A percentile compares a stretch with the other conserved stretches of the same genome.
Evolutionary conservation across 2,888 invertebrate species (phyloP).

Genomic region (Cantharis nigra): DNA sequence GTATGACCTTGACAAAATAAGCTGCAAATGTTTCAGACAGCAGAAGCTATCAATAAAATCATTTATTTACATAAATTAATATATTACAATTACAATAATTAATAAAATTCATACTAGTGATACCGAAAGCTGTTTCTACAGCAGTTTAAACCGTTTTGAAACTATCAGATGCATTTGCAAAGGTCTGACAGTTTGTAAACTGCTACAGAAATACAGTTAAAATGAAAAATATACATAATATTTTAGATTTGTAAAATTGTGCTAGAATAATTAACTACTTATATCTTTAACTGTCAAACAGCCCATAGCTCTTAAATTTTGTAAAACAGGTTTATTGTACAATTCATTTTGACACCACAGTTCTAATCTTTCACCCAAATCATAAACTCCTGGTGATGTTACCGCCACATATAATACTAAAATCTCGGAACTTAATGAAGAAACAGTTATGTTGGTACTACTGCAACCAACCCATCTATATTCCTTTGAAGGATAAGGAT

Average conservation of each 20-base stretch:
- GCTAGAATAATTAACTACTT: slow-evolving; percentile 2
- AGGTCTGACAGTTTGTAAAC: too few relatives aligned
- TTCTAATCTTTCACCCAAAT: slow-evolving; percentile 67
- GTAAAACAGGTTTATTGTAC: slow-evolving; percentile 15
- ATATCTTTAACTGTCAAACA: slow-evolving; percentile 20
- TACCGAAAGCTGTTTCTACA: not conserved
- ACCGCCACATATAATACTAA: slow-evolving; percentile 60
- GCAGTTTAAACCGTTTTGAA: too few relatives aligned
- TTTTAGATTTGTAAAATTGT: not conserved
- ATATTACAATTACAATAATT: not conserved
- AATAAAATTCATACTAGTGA: not conserved
- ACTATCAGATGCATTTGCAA: too few relatives aligned
- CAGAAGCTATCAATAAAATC: not conserved
- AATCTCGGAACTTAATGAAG: slow-evolving; percentile 47
- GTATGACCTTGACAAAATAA: not conserved
- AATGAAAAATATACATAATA: not conserved
- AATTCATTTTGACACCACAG: slow-evolving; percentile 50
- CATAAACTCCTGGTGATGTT: slow-evolving; percentile 69
- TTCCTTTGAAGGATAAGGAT: slow-evolving; percentile 48
- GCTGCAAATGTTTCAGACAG: not conserved
- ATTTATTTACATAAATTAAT: not conserved
- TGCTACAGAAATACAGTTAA: too few relatives aligned
- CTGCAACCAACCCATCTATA: slow-evolving; percentile 52
- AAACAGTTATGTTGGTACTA: slow-evolving; percentile 44
- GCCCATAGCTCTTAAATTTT: slow-evolving; percentile 15